Base-by-base conservation (phyloP, 2,888 invertebrate genomes). In the Dryobotodes eremita region DNA sequence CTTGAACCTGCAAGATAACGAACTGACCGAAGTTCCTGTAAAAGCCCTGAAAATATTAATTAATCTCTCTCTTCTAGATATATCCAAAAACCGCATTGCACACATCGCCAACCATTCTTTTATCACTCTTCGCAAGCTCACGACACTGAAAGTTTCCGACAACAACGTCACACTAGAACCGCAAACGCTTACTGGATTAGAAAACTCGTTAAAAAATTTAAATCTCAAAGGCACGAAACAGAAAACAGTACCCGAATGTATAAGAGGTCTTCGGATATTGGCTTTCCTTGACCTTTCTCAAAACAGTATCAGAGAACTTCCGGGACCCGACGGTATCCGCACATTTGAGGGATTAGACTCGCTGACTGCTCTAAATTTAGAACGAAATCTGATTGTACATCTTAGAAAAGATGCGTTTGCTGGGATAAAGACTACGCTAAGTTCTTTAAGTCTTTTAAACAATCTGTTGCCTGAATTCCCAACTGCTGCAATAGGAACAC, bases 271-370 rank as follows among this genome's bases (percentile, higher is more conserved):
- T 55, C 97, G 97, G 81, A 98, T 98, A 70, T 95, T 99, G 85
- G 99, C 99, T 1, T 99, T 99, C 92, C 96, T 99, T 78, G 99
- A 99, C 95, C 96, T 99, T 78, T 99, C 99, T 1, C 98, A 99
- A 94, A 99, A 99, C 92, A 98, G 98, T 89, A 98, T 99, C 68
- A 97, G 98, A 87, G 98, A 98, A 93, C 95, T 99, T 78, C 98
- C 98, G 0, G 98, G 98, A 0, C 95, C 97, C 0, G 97, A 97
- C 55, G 98, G 98, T 20, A 97, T 96, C 26, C 97, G 96, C 70
- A 98, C 98, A 4, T 98, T 98, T 91, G 98, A 98, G 88, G 98
- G 98, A 42, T 96, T 99, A 72, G 98, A 98, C 86, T 98, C 99
- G 0, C 95, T 99, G 76, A 99, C 99, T 7, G 98, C 98, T 23